Conservation (phyloP, 2,113 vertebrate species). For the Junco hyemalis region DNA sequence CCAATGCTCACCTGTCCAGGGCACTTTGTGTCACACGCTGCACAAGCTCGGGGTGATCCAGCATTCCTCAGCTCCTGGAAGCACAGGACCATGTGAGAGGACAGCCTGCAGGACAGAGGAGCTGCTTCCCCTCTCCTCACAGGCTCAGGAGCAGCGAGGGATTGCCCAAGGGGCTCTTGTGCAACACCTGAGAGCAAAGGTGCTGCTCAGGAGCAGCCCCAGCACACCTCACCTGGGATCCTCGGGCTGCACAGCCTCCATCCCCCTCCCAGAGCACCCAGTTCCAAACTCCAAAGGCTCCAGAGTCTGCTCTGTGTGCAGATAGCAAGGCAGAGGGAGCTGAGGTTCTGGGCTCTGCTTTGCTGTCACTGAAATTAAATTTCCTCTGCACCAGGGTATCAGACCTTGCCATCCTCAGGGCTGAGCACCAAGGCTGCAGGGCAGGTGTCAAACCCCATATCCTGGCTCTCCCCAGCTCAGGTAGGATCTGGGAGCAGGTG, state of each 20-base stretch:
- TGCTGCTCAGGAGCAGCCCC: neutral
- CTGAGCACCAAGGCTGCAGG: neutral
- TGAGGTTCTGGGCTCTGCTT: neutral
- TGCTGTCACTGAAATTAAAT: neutral
- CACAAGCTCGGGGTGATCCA: fast-evolving
- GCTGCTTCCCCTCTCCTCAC: neutral
- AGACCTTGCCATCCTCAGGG: neutral
- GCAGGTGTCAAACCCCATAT: neutral
- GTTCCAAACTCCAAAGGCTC: neutral
- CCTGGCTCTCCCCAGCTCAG: neutral
- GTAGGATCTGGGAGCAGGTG: too few species aligned
- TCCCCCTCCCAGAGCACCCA: neutral
- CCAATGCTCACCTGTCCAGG: neutral
- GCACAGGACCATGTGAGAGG: neutral
- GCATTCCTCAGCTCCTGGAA: neutral
- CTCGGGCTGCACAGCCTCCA: neutral
- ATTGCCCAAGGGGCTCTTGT: neutral
- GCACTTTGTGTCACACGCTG: neutral
- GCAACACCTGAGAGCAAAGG: neutral
- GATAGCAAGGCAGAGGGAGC: fast-evolving
- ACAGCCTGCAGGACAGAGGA: neutral
- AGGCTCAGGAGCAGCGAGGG: neutral
- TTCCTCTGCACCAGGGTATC: neutral
- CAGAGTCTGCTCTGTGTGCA: neutral
- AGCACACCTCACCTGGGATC: neutral